Evolutionary conservation across 1,140 invertebrate species (phyloP).

Genomic region (Drosophila melanica): DNA sequence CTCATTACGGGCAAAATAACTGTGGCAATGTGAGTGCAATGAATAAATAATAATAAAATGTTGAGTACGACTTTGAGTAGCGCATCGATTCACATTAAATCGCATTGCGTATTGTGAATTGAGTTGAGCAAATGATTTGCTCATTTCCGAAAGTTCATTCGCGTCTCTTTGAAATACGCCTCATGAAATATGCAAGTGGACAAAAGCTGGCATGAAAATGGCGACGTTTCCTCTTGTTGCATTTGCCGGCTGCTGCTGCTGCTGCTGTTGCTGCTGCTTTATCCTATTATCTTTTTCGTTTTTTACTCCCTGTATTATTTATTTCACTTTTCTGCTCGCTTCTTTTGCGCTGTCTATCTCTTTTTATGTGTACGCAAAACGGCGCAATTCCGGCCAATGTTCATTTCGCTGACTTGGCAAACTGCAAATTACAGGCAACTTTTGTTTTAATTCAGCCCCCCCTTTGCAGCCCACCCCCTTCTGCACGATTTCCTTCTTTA

Average conservation of each 20-base stretch:
- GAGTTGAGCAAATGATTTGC: slow-evolving; percentile 25
- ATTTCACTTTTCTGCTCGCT: slow-evolving; percentile 14
- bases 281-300: slow-evolving; percentile 63
- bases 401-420: slow-evolving; percentile 71
- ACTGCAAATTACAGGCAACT: slow-evolving; percentile 66
- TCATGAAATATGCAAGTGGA: slow-evolving; percentile 74
- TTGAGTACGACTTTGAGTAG: slow-evolving; percentile 18
- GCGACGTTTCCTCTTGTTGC: slow-evolving; percentile 62
- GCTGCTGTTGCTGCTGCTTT: slow-evolving; percentile 24
- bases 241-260: slow-evolving; percentile 34
- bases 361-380: slow-evolving; percentile 69
- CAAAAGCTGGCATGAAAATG: slow-evolving; percentile 73
- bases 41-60: slow-evolving; percentile 64
- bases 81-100: slow-evolving; percentile 22
- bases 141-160: slow-evolving; percentile 16
- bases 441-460: slow-evolving; percentile 43
- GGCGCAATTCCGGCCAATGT: slow-evolving; percentile 72
- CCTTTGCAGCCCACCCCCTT: not conserved
- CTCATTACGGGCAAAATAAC: slow-evolving; percentile 46
- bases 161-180: slow-evolving; percentile 30
- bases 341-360: slow-evolving; percentile 6
- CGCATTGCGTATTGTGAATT: slow-evolving; percentile 14
- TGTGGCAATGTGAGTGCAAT: slow-evolving; percentile 29
- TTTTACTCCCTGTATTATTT: slow-evolving; percentile 39
- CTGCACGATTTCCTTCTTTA: not conserved